A percentile compares a stretch with the other conserved stretches of the same genome.
Conservation (phyloP, 1,140 invertebrate species). For the Lysiphlebus fabarum region DNA sequence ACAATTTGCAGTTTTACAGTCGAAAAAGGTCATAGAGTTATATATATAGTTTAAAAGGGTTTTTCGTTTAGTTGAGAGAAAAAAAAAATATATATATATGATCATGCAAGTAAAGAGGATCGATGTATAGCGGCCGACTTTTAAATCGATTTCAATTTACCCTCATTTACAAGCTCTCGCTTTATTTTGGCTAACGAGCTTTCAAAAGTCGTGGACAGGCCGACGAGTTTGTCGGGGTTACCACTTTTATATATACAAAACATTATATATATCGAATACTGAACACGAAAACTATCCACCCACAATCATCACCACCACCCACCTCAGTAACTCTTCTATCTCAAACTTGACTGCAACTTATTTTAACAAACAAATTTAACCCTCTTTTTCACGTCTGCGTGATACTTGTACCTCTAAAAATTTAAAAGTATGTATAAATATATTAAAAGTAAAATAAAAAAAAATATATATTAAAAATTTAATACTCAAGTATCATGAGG, state of each 20-base stretch:
- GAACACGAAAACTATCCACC: neutral
- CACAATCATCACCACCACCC: neutral
- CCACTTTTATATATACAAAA: too few species aligned
- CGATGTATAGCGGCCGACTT: constrained; percentile 29
- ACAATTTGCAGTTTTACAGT: too few species aligned
- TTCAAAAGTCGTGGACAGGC: constrained; percentile 54
- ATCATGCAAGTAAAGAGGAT: constrained; percentile 26
- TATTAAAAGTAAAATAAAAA: too few species aligned
- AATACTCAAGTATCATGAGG: too few species aligned
- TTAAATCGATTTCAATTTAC: constrained; percentile 56
- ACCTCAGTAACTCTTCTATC: neutral
- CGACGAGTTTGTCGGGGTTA: constrained; percentile 46
- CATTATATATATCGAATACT: too few species aligned
- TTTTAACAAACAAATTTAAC: neutral
- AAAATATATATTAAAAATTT: too few species aligned
- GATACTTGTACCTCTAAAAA: neutral
- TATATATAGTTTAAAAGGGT: neutral
- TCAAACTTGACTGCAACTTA: neutral
- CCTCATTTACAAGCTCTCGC: constrained; percentile 50
- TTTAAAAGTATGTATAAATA: too few species aligned
- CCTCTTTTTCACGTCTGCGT: constrained; percentile 2
- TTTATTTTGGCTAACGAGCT: constrained; percentile 50
- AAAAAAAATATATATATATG: neutral
- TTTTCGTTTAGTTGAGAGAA: neutral
- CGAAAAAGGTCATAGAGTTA: too few species aligned